These are phyloP conservation scores for Barnardius zonarius DNA, from an alignment of 2,113 vertebrate species.

Conservation along the genomic window DNA sequence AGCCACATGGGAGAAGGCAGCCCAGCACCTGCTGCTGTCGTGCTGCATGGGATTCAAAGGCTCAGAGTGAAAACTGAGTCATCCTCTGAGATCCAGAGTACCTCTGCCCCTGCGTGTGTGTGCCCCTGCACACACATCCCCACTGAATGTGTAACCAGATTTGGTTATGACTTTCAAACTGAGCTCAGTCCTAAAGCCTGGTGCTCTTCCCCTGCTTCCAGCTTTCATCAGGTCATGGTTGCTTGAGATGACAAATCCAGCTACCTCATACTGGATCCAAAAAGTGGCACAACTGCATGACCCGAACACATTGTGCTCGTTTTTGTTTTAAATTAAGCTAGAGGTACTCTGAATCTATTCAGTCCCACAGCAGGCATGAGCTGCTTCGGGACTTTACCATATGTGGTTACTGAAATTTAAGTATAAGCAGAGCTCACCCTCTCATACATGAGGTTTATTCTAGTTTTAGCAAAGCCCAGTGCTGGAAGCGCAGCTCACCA, in stretches of 20 bases:
- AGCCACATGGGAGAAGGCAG: constrained; percentile 18
- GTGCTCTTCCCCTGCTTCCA: not conserved
- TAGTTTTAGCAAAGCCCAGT: accelerated
- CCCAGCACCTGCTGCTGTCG: not conserved
- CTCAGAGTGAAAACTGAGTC: constrained; percentile 48
- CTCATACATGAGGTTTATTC: accelerated
- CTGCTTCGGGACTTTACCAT: not conserved
- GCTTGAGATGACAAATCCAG: not conserved
- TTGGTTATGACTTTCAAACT: constrained; percentile 45
- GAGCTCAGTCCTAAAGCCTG: not conserved
- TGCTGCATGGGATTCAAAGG: not conserved
- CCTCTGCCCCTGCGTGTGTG: not conserved
- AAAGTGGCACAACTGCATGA: not conserved
- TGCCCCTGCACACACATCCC: not conserved
- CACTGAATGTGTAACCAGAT: not conserved
- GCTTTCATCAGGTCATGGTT: not conserved
- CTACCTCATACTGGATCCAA: not conserved
- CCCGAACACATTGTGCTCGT: not conserved
- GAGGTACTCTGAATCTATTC: not conserved
- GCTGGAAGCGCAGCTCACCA: constrained; percentile 66
- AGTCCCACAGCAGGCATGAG: not conserved
- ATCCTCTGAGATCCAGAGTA: constrained; percentile 2
- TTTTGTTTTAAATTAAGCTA: not conserved
- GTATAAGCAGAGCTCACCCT: not conserved
- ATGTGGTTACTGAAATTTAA: not conserved